Percentiles rank a stretch among this genome's conserved stretches.
phyloP scores from a whole-genome alignment of 2,113 vertebrate species.

The Sylvietta virens region DNA sequence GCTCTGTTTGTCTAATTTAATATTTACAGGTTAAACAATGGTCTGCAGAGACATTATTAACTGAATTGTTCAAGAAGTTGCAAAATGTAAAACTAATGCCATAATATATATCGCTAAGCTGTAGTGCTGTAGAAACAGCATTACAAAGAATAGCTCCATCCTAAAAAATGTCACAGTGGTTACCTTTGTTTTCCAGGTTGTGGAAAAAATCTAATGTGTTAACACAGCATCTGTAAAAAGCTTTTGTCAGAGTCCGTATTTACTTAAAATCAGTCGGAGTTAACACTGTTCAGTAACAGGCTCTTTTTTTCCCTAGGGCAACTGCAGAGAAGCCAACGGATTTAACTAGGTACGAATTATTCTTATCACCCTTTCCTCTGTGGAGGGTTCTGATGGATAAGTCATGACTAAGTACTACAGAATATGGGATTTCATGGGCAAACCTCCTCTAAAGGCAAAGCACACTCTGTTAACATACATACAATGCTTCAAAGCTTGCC shows the following conservation, averaged over 20 bases:
- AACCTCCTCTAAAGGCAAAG: not conserved
- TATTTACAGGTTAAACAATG: not conserved
- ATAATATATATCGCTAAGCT: not conserved
- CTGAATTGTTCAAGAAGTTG: not conserved
- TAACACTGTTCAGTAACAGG: not conserved
- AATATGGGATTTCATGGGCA: not conserved
- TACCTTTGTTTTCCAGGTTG: not conserved
- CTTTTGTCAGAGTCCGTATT: not conserved
- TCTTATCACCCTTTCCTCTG: not conserved
- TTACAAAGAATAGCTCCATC: not conserved
- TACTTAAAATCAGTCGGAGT: not conserved
- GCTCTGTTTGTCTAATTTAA: not conserved
- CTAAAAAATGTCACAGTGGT: not conserved
- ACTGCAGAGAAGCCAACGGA: not conserved
- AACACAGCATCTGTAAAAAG: not conserved
- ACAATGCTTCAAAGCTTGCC: not conserved
- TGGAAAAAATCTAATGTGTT: not conserved
- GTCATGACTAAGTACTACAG: not conserved
- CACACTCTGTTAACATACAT: not conserved
- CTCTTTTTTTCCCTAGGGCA: not conserved
- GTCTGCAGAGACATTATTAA: not conserved
- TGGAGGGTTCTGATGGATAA: not conserved
- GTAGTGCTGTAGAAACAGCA: not conserved
- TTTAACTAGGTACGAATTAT: not conserved
- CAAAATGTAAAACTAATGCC: not conserved